Percentiles rank a stretch among this genome's conserved stretches.
Evolutionary conservation across 2,113 vertebrate genomes (phyloP).

Genomic region (Erinaceus europaeus): DNA sequence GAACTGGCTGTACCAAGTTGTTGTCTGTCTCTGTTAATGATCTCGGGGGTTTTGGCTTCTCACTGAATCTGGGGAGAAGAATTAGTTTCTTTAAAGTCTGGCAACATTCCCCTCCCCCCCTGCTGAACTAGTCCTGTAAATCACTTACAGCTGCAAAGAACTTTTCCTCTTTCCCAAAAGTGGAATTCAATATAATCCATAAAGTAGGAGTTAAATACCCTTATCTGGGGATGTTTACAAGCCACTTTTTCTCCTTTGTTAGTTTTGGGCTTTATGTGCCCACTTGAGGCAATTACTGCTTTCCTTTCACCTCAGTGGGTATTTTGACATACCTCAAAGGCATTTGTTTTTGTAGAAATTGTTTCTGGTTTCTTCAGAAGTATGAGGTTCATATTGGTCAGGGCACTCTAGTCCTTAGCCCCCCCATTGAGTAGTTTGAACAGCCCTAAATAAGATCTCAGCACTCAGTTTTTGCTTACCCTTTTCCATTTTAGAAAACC

Average conservation of each 20-base stretch:
- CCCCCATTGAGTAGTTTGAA: neutral
- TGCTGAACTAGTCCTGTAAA: neutral
- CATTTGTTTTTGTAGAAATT: neutral
- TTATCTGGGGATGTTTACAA: neutral
- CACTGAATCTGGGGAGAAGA: neutral
- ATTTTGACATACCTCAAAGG: neutral
- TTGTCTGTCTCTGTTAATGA: neutral
- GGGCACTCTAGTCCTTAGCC: neutral
- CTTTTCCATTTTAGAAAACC: neutral
- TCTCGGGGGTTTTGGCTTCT: constrained; percentile 32
- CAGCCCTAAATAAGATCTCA: neutral
- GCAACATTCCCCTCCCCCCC: neutral
- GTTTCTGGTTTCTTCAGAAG: neutral
- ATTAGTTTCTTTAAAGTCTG: neutral
- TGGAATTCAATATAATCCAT: neutral
- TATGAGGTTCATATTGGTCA: neutral
- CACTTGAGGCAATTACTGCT: neutral
- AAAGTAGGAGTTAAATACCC: neutral
- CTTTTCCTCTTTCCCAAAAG: neutral
- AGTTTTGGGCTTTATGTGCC: neutral
- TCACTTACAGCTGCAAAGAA: constrained; percentile 28
- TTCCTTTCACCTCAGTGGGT: neutral
- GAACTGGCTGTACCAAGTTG: neutral
- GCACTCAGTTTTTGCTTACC: neutral
- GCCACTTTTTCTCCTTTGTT: neutral